Conservation (phyloP, 2,888 invertebrate species). For the Leptinotarsa peninsularis region DNA sequence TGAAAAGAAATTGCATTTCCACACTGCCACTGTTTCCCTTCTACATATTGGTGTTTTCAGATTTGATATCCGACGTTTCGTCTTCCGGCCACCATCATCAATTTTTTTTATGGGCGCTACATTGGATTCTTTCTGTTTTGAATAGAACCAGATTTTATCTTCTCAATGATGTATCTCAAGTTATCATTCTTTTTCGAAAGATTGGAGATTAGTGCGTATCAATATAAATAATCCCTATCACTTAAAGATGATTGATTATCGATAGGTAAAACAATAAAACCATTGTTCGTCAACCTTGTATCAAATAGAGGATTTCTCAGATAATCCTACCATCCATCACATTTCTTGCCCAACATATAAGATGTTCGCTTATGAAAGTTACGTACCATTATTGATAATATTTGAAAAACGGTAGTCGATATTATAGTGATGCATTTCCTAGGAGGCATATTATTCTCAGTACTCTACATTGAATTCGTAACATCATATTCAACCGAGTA, state of each 20-base stretch:
- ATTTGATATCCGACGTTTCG: too few relatives aligned
- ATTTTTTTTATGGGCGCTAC: too few relatives aligned
- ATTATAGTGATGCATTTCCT: neutral
- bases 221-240: neutral
- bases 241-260: neutral
- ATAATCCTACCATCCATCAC: neutral
- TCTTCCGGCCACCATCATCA: too few relatives aligned
- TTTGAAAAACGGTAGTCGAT: neutral
- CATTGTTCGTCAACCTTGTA: neutral
- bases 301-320: neutral
- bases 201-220: neutral
- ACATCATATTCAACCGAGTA: neutral
- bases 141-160: too few relatives aligned
- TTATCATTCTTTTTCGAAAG: too few relatives aligned
- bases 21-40: too few relatives aligned
- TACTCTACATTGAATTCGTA: neutral
- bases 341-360: neutral
- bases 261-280: neutral
- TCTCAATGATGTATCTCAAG: too few relatives aligned
- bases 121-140: too few relatives aligned
- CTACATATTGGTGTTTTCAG: too few relatives aligned
- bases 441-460: neutral
- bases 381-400: neutral
- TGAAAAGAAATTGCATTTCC: too few relatives aligned
- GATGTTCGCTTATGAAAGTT: neutral